These are phyloP conservation scores for Hyppa rectilinea DNA, from an alignment of 2,888 invertebrate genomes.

Conservation along the genomic window DNA sequence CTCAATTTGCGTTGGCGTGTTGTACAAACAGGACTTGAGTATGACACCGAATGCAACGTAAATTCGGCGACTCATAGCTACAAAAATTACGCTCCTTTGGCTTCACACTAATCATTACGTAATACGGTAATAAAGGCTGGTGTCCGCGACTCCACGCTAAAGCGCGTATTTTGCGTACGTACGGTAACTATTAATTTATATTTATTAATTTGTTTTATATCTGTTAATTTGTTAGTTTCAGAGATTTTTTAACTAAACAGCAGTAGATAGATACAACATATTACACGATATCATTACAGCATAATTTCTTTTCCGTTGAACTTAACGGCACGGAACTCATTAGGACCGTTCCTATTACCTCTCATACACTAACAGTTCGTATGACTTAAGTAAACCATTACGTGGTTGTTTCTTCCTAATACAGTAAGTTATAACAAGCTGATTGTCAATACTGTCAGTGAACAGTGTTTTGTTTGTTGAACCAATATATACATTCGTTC, in stretches of 20 bases:
- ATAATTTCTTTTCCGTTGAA: background rate
- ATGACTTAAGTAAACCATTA: constrained; percentile 42
- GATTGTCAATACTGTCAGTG: constrained; percentile 12
- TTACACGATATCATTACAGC: background rate
- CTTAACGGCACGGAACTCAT: background rate
- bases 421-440: constrained; percentile 28
- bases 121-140: too few species aligned
- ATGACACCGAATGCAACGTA: too few species aligned
- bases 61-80: too few species aligned
- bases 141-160: too few species aligned
- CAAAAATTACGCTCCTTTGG: too few species aligned
- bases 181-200: too few species aligned
- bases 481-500: background rate
- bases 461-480: constrained; percentile 5
- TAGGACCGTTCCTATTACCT: constrained; percentile 9
- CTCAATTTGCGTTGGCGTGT: too few species aligned
- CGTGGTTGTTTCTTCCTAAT: constrained; percentile 7
- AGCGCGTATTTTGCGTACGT: too few species aligned
- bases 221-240: too few species aligned
- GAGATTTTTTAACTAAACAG: background rate
- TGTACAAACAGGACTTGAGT: too few species aligned
- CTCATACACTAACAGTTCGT: constrained; percentile 5
- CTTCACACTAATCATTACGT: too few species aligned
- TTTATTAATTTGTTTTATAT: too few species aligned
- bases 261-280: background rate